Evolutionary conservation across 2,797 vertebrate species (phyloP).

Genomic region (Balearica regulorum): DNA sequence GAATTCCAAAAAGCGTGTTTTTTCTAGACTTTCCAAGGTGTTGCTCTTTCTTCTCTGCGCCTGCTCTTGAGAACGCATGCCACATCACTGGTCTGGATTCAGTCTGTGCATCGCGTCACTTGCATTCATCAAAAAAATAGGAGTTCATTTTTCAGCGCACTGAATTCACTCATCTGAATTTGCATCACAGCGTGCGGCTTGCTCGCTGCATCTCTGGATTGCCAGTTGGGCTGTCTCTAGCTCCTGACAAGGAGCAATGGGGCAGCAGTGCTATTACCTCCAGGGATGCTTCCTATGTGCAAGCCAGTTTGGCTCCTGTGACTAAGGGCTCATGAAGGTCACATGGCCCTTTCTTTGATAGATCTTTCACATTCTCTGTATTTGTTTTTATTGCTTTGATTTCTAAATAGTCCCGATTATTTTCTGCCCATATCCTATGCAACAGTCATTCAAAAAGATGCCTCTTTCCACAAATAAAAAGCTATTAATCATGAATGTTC

Average conservation of each 20-base stretch:
- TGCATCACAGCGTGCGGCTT: background rate
- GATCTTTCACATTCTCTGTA: background rate
- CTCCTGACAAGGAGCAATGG: slow-evolving; percentile 28
- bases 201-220: background rate
- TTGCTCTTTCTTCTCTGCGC: background rate
- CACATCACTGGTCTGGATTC: background rate
- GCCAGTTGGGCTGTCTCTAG: background rate
- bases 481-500: slow-evolving; percentile 16
- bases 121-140: background rate
- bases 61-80: background rate
- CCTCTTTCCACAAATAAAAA: background rate
- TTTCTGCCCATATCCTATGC: background rate
- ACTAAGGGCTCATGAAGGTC: background rate
- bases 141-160: background rate
- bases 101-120: background rate
- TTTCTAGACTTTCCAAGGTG: background rate
- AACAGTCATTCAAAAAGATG: background rate
- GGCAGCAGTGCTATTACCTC: background rate
- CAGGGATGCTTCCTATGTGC: background rate
- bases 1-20: background rate
- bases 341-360: background rate
- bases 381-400: background rate
- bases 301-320: background rate
- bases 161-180: background rate
- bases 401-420: background rate